These are phyloP conservation scores for Cranoglanis bouderius DNA, from an alignment of 2,113 vertebrate genomes.

Conservation along the genomic window DNA sequence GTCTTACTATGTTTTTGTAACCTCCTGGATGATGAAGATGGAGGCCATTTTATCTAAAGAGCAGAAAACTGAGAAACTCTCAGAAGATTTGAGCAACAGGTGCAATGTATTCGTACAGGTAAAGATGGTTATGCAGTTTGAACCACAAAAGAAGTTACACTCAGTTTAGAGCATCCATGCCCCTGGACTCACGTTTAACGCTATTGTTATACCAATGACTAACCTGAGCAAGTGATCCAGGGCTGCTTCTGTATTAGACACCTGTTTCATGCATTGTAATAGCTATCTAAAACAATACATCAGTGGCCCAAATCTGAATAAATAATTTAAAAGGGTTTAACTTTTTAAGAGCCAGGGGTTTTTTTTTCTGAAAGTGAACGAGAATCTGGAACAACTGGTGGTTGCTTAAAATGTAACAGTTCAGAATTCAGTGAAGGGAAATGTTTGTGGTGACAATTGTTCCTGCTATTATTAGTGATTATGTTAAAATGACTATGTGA, in stretches of 20 bases:
- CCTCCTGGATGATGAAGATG: constrained; percentile 99
- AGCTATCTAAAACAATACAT: background rate
- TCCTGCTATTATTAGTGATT: background rate
- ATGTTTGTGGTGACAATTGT: background rate
- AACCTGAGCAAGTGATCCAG: background rate
- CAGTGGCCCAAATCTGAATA: background rate
- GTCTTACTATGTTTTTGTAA: constrained; percentile 96
- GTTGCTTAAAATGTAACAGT: background rate
- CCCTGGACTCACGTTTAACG: background rate
- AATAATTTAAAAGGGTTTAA: background rate
- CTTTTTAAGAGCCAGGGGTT: background rate
- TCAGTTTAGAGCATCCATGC: background rate
- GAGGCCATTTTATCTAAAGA: constrained; percentile 93
- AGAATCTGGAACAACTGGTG: background rate
- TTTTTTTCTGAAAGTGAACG: background rate
- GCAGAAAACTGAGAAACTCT: constrained; percentile 82
- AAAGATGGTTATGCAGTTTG: background rate
- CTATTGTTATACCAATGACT: background rate
- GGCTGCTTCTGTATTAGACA: background rate
- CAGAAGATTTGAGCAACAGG: constrained; percentile 89
- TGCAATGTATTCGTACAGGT: constrained; percentile 98
- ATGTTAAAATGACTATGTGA: background rate
- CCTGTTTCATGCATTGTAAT: background rate
- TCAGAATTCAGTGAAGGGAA: background rate
- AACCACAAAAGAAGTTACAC: background rate